These are phyloP conservation scores for Phenganax subtilis DNA, from an alignment of 92 coral and sea anemone species.

Conservation along the genomic window DNA sequence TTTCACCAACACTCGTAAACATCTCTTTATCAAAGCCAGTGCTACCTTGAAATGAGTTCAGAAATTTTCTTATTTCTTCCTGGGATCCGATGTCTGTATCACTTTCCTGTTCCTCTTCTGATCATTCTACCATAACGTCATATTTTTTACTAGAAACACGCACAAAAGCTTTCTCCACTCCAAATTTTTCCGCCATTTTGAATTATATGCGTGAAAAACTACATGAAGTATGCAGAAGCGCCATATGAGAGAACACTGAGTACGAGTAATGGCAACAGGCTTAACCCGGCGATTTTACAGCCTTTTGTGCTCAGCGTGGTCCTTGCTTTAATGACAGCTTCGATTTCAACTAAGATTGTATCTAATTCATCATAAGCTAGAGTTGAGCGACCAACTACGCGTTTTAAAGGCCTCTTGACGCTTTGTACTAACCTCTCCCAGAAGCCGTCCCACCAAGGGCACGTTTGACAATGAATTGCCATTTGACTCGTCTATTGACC, in stretches of 20 bases:
- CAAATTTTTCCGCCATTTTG: constrained; percentile 2
- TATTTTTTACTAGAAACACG: background rate
- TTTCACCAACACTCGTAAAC: no score
- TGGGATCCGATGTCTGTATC: background rate
- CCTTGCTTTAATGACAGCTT: background rate
- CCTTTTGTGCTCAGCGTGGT: constrained; percentile 27
- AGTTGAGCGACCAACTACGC: constrained; percentile 3
- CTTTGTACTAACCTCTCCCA: no score
- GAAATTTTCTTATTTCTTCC: background rate
- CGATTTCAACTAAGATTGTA: background rate
- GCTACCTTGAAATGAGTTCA: no score
- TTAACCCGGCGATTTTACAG: background rate
- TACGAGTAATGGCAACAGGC: background rate
- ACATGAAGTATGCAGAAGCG: background rate
- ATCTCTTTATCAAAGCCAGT: no score
- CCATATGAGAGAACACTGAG: background rate
- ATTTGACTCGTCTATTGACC: constrained; percentile 32
- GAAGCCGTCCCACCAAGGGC: no score
- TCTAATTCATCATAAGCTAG: background rate
- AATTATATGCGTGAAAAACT: background rate
- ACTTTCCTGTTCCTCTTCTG: background rate
- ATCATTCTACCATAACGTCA: background rate
- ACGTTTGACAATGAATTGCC: constrained; percentile 37
- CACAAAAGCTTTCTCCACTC: constrained; percentile 1
- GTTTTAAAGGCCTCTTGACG: constrained; percentile 6